Evolutionary conservation across 2,888 invertebrate genomes (phyloP).

Genomic region (Eubasilissa splendida): DNA sequence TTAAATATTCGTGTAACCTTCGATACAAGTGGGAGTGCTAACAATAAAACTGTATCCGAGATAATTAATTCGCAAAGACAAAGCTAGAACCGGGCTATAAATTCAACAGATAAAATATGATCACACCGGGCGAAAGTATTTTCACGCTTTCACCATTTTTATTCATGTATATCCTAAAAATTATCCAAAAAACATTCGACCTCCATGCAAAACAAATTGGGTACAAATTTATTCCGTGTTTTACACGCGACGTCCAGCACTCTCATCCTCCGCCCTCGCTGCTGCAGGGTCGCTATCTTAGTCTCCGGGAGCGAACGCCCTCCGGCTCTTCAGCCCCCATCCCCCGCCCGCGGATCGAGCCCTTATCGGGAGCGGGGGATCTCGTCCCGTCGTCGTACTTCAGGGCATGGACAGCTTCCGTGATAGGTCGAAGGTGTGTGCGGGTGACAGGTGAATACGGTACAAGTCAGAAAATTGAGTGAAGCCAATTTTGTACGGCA

Average conservation of each 20-base stretch:
- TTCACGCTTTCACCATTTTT: neutral
- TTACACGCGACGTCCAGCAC: constrained; percentile 28
- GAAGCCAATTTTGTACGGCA: too few species aligned
- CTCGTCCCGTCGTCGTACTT: neutral
- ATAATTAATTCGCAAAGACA: constrained; percentile 1
- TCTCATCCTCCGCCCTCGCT: constrained; percentile 16
- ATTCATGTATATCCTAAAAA: constrained; percentile 19
- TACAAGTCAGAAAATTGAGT: too few species aligned
- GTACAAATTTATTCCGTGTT: constrained; percentile 47
- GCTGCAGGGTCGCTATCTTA: neutral
- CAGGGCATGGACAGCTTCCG: neutral
- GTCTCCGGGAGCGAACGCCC: neutral
- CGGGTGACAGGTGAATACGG: neutral
- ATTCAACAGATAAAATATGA: neutral
- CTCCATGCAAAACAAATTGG: constrained; percentile 20
- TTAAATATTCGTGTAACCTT: too few species aligned
- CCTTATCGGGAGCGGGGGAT: neutral
- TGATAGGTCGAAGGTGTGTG: neutral
- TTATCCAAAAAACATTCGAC: constrained; percentile 21
- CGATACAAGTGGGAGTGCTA: too few species aligned
- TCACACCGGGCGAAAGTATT: neutral
- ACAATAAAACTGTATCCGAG: too few species aligned
- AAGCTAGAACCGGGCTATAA: neutral
- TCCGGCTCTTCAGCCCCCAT: neutral
- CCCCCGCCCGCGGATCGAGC: neutral